A percentile compares a stretch with the other conserved stretches of the same genome.
phyloP scores from a whole-genome alignment of 2,113 vertebrate species.

The Carassius gibelio region DNA sequence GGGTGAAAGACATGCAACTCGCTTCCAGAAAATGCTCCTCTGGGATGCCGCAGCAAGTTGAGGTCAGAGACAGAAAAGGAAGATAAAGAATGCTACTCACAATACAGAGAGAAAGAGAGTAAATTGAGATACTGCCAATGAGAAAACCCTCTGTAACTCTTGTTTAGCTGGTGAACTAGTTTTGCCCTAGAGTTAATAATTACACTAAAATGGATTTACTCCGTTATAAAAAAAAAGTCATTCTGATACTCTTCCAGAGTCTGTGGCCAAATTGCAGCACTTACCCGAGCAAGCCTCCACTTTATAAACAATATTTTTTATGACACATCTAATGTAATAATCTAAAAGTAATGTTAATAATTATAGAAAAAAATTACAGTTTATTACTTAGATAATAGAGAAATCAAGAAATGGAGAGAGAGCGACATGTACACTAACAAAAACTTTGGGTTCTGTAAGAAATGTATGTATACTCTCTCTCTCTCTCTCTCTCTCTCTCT shows the following conservation, averaged over 20 bases:
- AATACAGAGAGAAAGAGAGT: constrained; percentile 3
- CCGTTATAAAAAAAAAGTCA: constrained; percentile 11
- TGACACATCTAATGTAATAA: constrained; percentile 7
- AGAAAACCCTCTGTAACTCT: background rate
- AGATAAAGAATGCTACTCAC: background rate
- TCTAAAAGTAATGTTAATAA: background rate
- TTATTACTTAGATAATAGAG: background rate
- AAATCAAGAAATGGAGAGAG: background rate
- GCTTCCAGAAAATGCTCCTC: constrained; percentile 67
- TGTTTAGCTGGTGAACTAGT: constrained; percentile 21
- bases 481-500: too few relatives aligned
- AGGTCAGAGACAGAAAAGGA: background rate
- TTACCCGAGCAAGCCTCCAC: background rate
- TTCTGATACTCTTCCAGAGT: background rate
- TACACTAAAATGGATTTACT: constrained; percentile 18
- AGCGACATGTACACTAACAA: background rate
- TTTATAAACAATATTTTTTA: background rate
- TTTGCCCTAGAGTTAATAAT: constrained; percentile 2
- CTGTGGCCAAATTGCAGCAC: constrained; percentile 25
- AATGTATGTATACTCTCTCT: too few relatives aligned
- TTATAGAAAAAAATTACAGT: background rate
- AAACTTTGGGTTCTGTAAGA: too few relatives aligned
- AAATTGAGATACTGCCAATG: constrained; percentile 34
- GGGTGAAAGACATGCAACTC: constrained; percentile 70
- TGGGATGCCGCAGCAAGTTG: constrained; percentile 53